Base-by-base conservation (phyloP, 2,888 invertebrate genomes). In the Tinea pellionella region DNA sequence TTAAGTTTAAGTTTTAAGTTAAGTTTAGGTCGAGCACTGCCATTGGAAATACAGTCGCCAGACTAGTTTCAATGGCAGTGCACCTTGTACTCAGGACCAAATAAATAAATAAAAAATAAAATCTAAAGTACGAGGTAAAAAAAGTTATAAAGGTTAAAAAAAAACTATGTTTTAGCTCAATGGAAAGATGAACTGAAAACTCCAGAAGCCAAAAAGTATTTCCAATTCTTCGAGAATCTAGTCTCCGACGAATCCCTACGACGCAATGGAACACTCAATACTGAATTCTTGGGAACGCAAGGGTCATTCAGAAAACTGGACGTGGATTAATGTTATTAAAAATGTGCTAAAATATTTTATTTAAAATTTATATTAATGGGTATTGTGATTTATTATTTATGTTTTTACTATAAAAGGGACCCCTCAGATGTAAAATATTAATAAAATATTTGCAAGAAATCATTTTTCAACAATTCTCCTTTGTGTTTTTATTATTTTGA, bases 261-360 rank as follows among this genome's bases (percentile, higher is more conserved):
- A 59, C 69, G 68, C 1, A 63, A 67, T 0, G 65, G 70, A 0
- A 80, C 79, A 59, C 83, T 84, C 63, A 81, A 82, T 29, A 77
- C 82, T 62, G 81, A 85, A 61, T 83, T 82, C 42, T 67, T 83
- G 68, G 84, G 85, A 11, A 83, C 85, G 80, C 84, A 84, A 0
- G 85, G 85, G 0, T 84, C 85, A 1, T 86, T 86, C 62, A 76
- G 82, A 62, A 76, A 68, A 64, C 64, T 85, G 58, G 69, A 71
- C 32, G 80, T 85, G 1, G 84, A 84, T 69, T 85, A 73, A 66
- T 42, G 24, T 59, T 59, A 59, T 58, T 29, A 24, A 32, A 29
- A 57, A 47, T 41, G 42, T 41, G 47, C 19, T 9, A 37, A 37
- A 59, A 42, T 24, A 59, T 24, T 43, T 47, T 47, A 51, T 6